Evolutionary conservation across 1,140 invertebrate species (phyloP), one percentile per base, ranked within the genome.

Genomic region (Nymphalis io): DNA sequence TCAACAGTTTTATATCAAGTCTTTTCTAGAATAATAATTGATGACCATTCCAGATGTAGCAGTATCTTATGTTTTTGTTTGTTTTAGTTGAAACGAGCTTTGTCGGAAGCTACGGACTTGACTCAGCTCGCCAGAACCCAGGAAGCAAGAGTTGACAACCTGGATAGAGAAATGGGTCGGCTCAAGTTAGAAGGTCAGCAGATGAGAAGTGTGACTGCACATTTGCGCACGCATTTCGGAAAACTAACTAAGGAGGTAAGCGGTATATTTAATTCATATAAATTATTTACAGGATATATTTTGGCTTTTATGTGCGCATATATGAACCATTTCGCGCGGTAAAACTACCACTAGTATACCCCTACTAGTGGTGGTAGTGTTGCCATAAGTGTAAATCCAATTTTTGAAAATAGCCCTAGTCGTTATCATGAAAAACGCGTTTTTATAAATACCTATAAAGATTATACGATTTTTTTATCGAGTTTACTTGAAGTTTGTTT

Each of bases 231-330:
- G 0, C 80, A 83, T 53, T 71, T 84, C 21, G 73, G 68, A 11
- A 86, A 87, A 60, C 73, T 90, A 0, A 62, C 80, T 6, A 89
- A 89, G 38, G 87, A 90, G 82, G 88, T 90, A 68, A 78, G 81
- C 74, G 0, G 51, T 42, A 5, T 2, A 48, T 0, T 23, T 48
- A 51, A 18, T 51, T 21, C 4, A 6, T 6, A 33, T 33, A 33
- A 33, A 6, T 33, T 33, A 33, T 33, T 1, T 33, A 33, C 27
- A 33, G 27, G 27, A 4, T 33, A 6, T 6, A 33, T 33, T 33
- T 33, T 33, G 27, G 27, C 8, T 33, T 33, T 8, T 8, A 8
- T 33, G 27, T 33, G 6, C 10, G 5, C 27, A 33, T n/a, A 33
- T 33, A 8, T 33, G 10, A 8, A 33, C 27, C 27, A 33, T 8